A percentile compares a stretch with the other conserved stretches of the same genome.
Conservation (phyloP, 2,113 vertebrate species). For the Cyphomyrus plagiostoma region DNA sequence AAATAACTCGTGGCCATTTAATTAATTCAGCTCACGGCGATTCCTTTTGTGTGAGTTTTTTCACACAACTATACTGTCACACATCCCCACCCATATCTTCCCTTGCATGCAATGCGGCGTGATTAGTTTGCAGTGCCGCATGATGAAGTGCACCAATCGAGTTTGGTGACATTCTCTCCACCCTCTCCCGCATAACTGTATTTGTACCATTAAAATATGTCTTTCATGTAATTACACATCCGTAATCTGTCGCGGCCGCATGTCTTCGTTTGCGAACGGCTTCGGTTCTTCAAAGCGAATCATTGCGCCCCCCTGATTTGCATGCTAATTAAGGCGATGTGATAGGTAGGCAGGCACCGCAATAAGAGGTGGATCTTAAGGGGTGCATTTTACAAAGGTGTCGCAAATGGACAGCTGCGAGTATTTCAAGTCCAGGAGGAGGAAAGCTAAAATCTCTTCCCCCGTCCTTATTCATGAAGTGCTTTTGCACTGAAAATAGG, state of each 20-base stretch:
- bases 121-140: background rate
- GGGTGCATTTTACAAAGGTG: background rate
- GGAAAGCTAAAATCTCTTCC: background rate
- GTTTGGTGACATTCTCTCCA: background rate
- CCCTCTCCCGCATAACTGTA: background rate
- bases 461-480: background rate
- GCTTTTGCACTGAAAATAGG: background rate
- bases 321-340: background rate
- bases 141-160: background rate
- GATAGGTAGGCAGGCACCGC: background rate
- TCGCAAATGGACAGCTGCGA: background rate
- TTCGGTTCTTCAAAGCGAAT: constrained; percentile 5
- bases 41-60: constrained; percentile 7
- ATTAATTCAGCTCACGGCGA: background rate
- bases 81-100: background rate
- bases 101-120: background rate
- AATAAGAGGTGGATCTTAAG: background rate
- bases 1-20: constrained; percentile 2
- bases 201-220: background rate
- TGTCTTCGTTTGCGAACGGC: background rate
- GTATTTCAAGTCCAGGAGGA: background rate
- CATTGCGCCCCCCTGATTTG: background rate
- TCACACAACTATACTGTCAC: background rate
- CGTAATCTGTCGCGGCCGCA: background rate
- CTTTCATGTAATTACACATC: background rate